phyloP scores from a whole-genome alignment of 2,888 invertebrate genomes.

The Papilio elwesi region DNA sequence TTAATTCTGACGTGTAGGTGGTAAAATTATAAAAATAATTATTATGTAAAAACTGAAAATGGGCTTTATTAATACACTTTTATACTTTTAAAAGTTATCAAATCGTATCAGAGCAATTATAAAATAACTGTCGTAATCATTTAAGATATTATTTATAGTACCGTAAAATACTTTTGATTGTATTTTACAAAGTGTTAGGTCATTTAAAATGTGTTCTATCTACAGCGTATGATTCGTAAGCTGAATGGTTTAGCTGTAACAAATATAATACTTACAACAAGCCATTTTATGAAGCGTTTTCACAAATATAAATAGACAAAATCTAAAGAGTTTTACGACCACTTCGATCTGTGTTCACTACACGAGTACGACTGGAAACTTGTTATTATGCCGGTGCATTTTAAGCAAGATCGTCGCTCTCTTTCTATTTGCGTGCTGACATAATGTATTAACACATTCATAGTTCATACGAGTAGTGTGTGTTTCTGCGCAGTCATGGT shows the following conservation, averaged over 20 bases:
- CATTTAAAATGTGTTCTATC: background rate
- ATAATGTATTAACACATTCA: background rate
- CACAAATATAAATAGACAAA: slow-evolving; percentile 21
- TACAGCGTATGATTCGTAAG: slow-evolving; percentile 21
- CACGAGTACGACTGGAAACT: slow-evolving; percentile 35
- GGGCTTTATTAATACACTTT: too few relatives aligned
- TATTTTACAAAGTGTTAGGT: background rate
- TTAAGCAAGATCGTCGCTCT: slow-evolving; percentile 12
- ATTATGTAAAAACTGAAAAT: background rate
- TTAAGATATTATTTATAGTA: background rate
- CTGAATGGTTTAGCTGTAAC: slow-evolving; percentile 40
- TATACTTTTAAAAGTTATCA: too few relatives aligned
- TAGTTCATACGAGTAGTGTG: background rate
- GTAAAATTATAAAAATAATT: background rate
- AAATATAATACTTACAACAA: slow-evolving; percentile 62
- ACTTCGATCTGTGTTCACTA: slow-evolving; percentile 29
- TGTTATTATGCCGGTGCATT: background rate
- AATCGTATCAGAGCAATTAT: too few relatives aligned
- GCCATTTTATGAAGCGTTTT: slow-evolving; percentile 53
- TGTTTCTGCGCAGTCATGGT: background rate
- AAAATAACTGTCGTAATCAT: background rate
- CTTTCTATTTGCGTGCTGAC: slow-evolving; percentile 43
- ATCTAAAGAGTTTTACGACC: slow-evolving; percentile 21
- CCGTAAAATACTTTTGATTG: background rate
- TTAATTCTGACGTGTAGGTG: background rate